Percentiles rank a stretch among this genome's conserved stretches.
phyloP scores from a whole-genome alignment of 2,113 vertebrate species.

The Corythornis madagascariensis region DNA sequence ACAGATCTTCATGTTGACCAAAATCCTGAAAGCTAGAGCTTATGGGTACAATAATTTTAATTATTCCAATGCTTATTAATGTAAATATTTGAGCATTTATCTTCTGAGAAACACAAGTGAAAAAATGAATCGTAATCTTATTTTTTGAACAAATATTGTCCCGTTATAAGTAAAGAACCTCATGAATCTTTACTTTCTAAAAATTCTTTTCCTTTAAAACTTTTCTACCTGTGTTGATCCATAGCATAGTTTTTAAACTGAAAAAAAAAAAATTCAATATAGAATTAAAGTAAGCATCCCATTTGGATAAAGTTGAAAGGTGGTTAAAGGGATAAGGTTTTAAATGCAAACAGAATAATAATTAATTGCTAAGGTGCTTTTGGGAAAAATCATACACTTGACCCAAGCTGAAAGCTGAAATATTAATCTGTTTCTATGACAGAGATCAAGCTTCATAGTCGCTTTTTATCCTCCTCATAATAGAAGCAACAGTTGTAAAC shows the following conservation, averaged over 20 bases:
- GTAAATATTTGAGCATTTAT: not conserved
- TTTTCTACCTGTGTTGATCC: not conserved
- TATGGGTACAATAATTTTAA: not conserved
- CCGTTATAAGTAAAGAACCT: not conserved
- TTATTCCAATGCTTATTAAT: not conserved
- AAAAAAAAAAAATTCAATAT: not conserved
- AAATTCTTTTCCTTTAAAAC: not conserved
- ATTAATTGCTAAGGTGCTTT: constrained; percentile 81
- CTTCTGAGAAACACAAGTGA: not conserved
- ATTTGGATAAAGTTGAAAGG: constrained; percentile 37
- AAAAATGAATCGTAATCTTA: not conserved
- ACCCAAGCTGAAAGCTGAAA: constrained; percentile 82
- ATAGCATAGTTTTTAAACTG: not conserved
- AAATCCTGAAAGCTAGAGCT: not conserved
- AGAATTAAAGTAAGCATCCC: constrained; percentile 51
- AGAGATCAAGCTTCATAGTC: constrained; percentile 82
- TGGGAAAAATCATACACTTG: constrained; percentile 82
- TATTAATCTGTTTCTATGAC: constrained; percentile 83
- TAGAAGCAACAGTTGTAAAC: constrained; percentile 88
- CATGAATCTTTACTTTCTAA: not conserved
- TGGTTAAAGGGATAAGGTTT: constrained; percentile 58
- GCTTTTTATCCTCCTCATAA: constrained; percentile 81
- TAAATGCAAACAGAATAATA: constrained; percentile 78
- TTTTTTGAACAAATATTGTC: constrained; percentile 8
- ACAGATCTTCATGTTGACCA: not conserved